Percentiles rank a stretch among this genome's conserved stretches.
These are phyloP conservation scores for Enteromius thamalakanensis DNA, from an alignment of 2,797 vertebrate species.

Conservation along the genomic window DNA sequence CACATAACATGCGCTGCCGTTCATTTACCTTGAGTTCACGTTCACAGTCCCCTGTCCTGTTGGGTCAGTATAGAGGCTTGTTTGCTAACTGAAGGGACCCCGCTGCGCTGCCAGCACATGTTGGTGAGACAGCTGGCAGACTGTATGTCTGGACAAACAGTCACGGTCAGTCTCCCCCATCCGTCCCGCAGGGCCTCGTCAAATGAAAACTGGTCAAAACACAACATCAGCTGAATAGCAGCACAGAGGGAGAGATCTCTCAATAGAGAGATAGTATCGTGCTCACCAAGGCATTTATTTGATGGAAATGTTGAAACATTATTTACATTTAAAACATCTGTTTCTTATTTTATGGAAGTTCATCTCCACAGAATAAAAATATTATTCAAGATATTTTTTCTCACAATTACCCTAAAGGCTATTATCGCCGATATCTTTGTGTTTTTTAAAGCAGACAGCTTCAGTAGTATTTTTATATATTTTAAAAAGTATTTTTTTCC, in stretches of 20 bases:
- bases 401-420: background rate
- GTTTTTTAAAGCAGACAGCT: background rate
- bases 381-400: background rate
- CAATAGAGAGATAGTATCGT: background rate
- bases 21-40: conserved; percentile 9
- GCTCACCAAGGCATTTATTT: background rate
- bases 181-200: background rate
- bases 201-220: conserved; percentile 26
- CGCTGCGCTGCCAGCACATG: conserved; percentile 5
- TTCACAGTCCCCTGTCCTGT: background rate
- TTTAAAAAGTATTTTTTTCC: background rate
- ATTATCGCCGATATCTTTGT: background rate
- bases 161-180: conserved; percentile 24
- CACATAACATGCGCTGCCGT: background rate
- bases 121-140: conserved; percentile 25
- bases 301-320: background rate
- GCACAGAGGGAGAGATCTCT: background rate
- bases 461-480: background rate
- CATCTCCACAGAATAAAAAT: background rate
- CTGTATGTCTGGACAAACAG: conserved; percentile 42
- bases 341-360: background rate
- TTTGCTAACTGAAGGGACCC: conserved; percentile 28
- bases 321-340: background rate
- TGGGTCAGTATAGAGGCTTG: background rate
- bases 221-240: background rate